A percentile compares a stretch with the other conserved stretches of the same genome.
Evolutionary conservation across 92 coral and sea anemone species (phyloP).

Genomic region (Parazoanthus swiftii): DNA sequence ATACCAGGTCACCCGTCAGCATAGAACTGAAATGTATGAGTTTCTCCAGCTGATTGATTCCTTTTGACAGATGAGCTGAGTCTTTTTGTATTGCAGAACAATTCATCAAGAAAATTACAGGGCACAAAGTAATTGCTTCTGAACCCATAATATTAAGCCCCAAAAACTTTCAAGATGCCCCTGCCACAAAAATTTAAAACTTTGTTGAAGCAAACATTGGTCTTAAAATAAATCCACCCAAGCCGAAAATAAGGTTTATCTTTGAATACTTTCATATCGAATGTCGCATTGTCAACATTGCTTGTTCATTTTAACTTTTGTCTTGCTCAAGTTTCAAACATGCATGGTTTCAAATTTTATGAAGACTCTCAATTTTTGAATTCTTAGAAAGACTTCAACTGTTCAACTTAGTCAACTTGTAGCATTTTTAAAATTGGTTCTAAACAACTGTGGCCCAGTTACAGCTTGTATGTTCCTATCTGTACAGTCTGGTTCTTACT

Average conservation of each 20-base stretch:
- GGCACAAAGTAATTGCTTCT: neutral
- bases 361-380: neutral
- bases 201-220: neutral
- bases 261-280: too few relatives aligned
- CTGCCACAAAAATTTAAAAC: neutral
- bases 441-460: too few relatives aligned
- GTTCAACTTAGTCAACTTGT: neutral
- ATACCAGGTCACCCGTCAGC: constrained; percentile 29
- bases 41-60: constrained; percentile 9
- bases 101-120: neutral
- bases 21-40: neutral
- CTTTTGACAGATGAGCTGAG: neutral
- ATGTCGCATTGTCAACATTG: neutral
- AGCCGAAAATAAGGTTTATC: neutral
- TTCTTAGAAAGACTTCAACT: neutral
- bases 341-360: neutral
- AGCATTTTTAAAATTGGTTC: too few relatives aligned
- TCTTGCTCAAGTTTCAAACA: neutral
- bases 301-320: neutral
- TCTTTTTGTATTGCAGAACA: neutral
- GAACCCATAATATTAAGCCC: neutral
- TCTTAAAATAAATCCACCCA: neutral
- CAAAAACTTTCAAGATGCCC: neutral
- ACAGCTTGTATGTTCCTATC: too few relatives aligned
- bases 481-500: too few relatives aligned